Conservation (phyloP, 2,888 invertebrate genomes). For the Seladonia tumulorum region DNA sequence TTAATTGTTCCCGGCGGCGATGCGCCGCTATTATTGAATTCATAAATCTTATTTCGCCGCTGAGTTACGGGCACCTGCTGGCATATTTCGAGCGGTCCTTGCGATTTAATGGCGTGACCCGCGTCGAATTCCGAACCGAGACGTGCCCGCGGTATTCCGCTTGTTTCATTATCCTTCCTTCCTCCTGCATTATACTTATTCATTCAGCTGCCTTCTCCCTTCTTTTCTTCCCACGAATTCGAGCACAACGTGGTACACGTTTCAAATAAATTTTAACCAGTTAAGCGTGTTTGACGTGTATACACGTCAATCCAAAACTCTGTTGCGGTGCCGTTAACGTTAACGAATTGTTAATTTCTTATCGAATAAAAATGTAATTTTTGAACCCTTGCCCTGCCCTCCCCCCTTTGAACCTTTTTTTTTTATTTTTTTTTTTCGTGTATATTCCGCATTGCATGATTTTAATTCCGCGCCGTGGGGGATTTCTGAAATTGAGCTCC, state of each 20-base stretch:
- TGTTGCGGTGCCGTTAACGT: too few species aligned
- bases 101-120: conserved; percentile 19
- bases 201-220: not conserved
- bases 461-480: too few species aligned
- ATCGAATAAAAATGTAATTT: too few species aligned
- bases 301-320: too few species aligned
- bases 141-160: not conserved
- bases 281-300: too few species aligned
- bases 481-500: too few species aligned
- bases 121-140: conserved; percentile 1
- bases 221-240: too few species aligned
- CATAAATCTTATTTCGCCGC: conserved; percentile 54
- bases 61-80: conserved; percentile 33
- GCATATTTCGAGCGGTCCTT: conserved; percentile 24
- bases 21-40: conserved; percentile 59
- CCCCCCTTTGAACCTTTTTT: too few species aligned
- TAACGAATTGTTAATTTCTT: too few species aligned
- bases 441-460: too few species aligned
- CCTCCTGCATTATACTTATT: not conserved
- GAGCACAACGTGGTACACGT: not conserved
- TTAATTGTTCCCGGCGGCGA: conserved; percentile 55
- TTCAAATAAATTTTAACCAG: not conserved
- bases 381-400: too few species aligned
- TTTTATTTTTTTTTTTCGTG: too few species aligned
- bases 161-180: not conserved